Base-by-base conservation (phyloP, 2,888 invertebrate species). In the Harpalus rufipes region DNA sequence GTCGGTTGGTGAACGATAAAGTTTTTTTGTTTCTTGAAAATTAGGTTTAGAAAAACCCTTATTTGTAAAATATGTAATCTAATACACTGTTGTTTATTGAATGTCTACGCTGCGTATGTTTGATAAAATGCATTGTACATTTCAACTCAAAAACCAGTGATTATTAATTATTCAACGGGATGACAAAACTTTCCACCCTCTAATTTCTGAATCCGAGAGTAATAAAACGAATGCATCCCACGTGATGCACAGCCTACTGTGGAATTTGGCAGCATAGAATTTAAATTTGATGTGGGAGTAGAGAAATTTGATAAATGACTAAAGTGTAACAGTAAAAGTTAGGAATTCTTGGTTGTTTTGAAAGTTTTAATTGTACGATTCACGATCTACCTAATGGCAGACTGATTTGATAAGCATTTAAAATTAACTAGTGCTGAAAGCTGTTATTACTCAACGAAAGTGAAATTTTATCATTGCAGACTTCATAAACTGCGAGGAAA, bases 331-430 rank as follows among this genome's bases (percentile, higher is more conserved):
- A 32, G 32, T 58, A 58, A 58, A 58, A 78, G 56, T 78, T 78
- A 58, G 25, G 58, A 78, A 25, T 58, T 78, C 58, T 78, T 78
- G 58, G 56, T 78, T 78, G 56, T 78, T 78, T 78, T 78, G 32
- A 78, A 78, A 78, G 78, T 78, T 78, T 78, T 56, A 78, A 78
- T 78, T 78, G 58, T 58, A 8, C 58, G 32, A 58, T 58, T 78
- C 41, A 78, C 78, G 58, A 58, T 78, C 78, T 78, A 58, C 78
- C 78, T 78, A 78, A 78, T 78, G 78, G 56, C 78, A 32, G 58
- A 58, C 56, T 78, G 58, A 78, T 78, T 78, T 78, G 78, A 78
- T 58, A 78, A 78, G 56, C 56, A 78, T 78, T 78, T 78, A 78
- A 78, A 58, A 78, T 78, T 78, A 78, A 78, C 78, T 58, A 78